phyloP scores from a whole-genome alignment of 2,888 invertebrate genomes.

The Autographa gamma region DNA sequence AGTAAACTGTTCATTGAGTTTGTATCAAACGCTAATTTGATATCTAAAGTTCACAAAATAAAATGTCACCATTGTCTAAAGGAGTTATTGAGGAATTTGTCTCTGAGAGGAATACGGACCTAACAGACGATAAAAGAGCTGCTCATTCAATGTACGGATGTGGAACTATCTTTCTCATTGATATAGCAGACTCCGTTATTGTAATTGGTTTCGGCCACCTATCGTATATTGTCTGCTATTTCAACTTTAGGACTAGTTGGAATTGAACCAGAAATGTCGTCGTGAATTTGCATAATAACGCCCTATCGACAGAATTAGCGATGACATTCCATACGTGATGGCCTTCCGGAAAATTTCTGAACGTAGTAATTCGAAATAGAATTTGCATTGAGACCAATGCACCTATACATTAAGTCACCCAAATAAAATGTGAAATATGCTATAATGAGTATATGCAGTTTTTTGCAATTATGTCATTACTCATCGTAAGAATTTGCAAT shows the following conservation, averaged over 20 bases:
- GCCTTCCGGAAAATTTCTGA: slow-evolving; percentile 21
- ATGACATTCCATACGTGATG: slow-evolving; percentile 32
- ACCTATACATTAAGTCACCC: not conserved
- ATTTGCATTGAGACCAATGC: slow-evolving; percentile 15
- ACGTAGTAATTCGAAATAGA: slow-evolving; percentile 15
- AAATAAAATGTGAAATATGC: no score
- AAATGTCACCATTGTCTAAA: slow-evolving; percentile 10
- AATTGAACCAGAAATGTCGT: slow-evolving; percentile 29
- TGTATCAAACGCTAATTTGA: not conserved
- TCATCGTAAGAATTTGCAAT: no score
- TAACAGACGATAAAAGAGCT: slow-evolving; percentile 22
- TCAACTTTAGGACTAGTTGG: slow-evolving; percentile 28
- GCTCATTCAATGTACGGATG: slow-evolving; percentile 11
- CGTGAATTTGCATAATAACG: slow-evolving; percentile 30
- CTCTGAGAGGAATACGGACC: slow-evolving; percentile 5
- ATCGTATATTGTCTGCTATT: slow-evolving; percentile 6
- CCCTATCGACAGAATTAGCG: slow-evolving; percentile 25
- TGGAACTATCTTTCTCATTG: slow-evolving; percentile 10
- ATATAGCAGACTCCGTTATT: slow-evolving; percentile 13
- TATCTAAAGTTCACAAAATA: not conserved
- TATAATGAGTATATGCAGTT: no score
- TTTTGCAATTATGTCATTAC: no score
- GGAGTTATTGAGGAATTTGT: slow-evolving; percentile 16
- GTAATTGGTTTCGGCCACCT: slow-evolving; percentile 9
- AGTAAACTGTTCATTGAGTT: not conserved